Percentiles rank a stretch among this genome's conserved stretches.
Evolutionary conservation across 2,113 vertebrate species (phyloP).

Genomic region (Aldabrachelys gigantea): DNA sequence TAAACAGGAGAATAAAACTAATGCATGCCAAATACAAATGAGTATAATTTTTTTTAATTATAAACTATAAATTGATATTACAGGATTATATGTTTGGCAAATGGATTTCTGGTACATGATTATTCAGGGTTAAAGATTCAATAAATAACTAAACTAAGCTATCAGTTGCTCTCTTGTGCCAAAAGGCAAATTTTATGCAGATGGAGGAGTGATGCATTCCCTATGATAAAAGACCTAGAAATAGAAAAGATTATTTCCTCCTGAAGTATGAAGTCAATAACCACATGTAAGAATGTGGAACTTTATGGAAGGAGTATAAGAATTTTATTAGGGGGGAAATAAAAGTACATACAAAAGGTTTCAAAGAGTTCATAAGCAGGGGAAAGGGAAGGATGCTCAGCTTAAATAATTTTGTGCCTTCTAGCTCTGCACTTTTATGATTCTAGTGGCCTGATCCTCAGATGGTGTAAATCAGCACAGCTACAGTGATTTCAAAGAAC

Average conservation of each 20-base stretch:
- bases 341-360: not conserved
- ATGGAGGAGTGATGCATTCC: not conserved
- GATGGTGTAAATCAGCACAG: not conserved
- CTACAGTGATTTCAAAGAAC: not conserved
- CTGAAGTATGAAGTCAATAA: not conserved
- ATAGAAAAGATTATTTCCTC: not conserved
- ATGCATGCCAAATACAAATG: not conserved
- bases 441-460: not conserved
- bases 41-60: conserved; percentile 8
- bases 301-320: not conserved
- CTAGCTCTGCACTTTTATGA: not conserved
- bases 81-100: not conserved
- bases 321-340: not conserved
- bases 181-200: not conserved
- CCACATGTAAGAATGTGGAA: conserved; percentile 20
- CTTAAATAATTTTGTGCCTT: not conserved
- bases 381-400: not conserved
- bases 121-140: not conserved
- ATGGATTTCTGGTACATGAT: not conserved
- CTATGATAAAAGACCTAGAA: not conserved
- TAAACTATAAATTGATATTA: not conserved
- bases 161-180: not conserved
- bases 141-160: not conserved
- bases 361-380: not conserved
- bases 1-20: conserved; percentile 42